Base-by-base conservation (phyloP, 1,140 invertebrate species). In the Lamellibrachia luymesi region DNA sequence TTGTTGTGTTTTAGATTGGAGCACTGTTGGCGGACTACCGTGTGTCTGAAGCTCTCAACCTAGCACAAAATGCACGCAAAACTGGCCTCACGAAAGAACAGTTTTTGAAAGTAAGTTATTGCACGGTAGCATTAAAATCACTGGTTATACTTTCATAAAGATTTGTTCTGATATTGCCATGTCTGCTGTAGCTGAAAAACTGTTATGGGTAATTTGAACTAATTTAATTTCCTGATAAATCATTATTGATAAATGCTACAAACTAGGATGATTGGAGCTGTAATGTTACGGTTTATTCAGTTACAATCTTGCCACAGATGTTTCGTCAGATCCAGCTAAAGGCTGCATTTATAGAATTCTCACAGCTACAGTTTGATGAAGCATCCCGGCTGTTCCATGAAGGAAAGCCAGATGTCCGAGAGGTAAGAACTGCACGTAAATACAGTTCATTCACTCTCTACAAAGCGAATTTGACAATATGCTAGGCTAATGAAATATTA, bases 341-440 rank as follows among this genome's bases (percentile, higher is more conserved):
- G 94, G 97, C 97, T 91, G 97, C 95, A 25, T 97, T 97, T 94
- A 96, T 97, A 91, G 96, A 97, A 94, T 96, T 97, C 94, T 95
- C 96, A 80, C 94, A 96, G 92, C 95, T 95, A 80, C 95, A 97
- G 91, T 97, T 97, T 95, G 95, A 96, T 51, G 96, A 97, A 94
- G 97, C 97, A 22, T 93, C 94, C 50, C 95, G 96, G 50, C 95
- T 96, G 27, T 97, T 97, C 94, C 94, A 95, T 93, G 95, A 95
- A 92, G 96, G 96, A 49, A 92, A 95, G 17, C 94, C 97, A 13
- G 97, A 97, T 94, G 94, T 96, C 4, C 95, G 96, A 95, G 97
- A 97, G 95, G 96, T 97, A 93, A 94, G n/a, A 13, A 51, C 27
- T 80, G 7, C 64, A 10, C 25, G 13, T 80, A 80, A 17, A 80